These are phyloP conservation scores for Tenthredo mesomela DNA, from an alignment of 2,888 invertebrate species.

Conservation along the genomic window DNA sequence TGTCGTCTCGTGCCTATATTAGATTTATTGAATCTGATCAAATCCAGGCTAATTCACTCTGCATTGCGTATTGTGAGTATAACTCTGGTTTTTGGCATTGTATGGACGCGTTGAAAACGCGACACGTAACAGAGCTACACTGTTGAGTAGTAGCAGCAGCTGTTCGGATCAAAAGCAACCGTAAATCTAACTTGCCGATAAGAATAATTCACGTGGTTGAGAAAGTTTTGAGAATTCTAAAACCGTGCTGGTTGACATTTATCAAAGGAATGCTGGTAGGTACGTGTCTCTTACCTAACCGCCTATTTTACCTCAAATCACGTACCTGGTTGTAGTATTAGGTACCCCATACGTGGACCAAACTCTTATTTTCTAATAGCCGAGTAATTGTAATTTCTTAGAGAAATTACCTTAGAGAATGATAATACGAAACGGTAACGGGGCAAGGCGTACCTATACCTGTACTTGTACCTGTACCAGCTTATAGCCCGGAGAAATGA, in stretches of 20 bases:
- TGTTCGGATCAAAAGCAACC: constrained; percentile 46
- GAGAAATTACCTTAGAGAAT: background rate
- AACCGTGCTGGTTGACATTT: constrained; percentile 18
- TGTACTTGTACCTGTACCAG: background rate
- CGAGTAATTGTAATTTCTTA: constrained; percentile 16
- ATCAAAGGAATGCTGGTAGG: background rate
- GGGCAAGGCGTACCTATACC: background rate
- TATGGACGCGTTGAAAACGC: background rate
- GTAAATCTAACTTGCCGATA: constrained; percentile 46
- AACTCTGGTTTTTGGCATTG: constrained; percentile 41
- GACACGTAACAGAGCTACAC: constrained; percentile 33
- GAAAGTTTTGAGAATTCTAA: constrained; percentile 4
- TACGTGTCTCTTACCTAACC: background rate
- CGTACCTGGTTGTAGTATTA: background rate
- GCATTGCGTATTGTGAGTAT: background rate
- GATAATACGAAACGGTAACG: background rate
- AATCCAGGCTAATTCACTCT: background rate
- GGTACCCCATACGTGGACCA: background rate
- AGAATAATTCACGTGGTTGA: constrained; percentile 35
- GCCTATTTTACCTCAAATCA: background rate
- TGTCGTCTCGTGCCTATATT: background rate
- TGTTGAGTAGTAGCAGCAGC: constrained; percentile 19
- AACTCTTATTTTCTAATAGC: constrained; percentile 1
- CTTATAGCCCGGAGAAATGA: constrained; percentile 13
- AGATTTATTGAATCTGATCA: background rate